phyloP scores from a whole-genome alignment of 2,888 invertebrate species.

The Stenotaenia linearis region DNA sequence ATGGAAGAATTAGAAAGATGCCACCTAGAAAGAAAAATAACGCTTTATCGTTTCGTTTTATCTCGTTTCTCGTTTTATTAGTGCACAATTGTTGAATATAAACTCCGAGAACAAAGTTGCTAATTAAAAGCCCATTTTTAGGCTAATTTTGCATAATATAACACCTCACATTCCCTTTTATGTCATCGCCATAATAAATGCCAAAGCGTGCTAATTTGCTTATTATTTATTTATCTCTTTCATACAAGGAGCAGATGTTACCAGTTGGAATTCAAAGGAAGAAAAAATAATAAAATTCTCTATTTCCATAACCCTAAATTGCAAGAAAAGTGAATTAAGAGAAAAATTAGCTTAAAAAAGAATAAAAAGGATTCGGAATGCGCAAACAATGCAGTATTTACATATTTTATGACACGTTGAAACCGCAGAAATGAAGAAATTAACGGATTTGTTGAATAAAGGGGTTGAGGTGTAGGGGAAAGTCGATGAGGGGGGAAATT shows the following conservation, averaged over 20 bases:
- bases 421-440: neutral
- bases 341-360: neutral
- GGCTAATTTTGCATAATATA: neutral
- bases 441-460: neutral
- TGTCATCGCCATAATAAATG: neutral
- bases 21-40: neutral
- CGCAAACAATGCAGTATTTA: neutral
- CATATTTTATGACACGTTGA: neutral
- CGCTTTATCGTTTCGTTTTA: no score
- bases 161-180: neutral
- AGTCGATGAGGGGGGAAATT: neutral
- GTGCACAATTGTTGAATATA: no score
- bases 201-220: neutral
- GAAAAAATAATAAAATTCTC: neutral
- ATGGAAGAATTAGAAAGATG: neutral
- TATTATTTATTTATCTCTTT: neutral
- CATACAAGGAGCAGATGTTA: neutral
- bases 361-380: neutral
- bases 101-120: neutral
- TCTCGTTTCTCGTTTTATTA: no score
- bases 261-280: neutral
- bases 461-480: neutral
- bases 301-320: neutral
- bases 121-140: neutral
- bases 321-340: neutral